Evolutionary conservation across 2,113 vertebrate species (phyloP), one percentile per base, ranked within the genome.

Genomic region (Strix aluco): DNA sequence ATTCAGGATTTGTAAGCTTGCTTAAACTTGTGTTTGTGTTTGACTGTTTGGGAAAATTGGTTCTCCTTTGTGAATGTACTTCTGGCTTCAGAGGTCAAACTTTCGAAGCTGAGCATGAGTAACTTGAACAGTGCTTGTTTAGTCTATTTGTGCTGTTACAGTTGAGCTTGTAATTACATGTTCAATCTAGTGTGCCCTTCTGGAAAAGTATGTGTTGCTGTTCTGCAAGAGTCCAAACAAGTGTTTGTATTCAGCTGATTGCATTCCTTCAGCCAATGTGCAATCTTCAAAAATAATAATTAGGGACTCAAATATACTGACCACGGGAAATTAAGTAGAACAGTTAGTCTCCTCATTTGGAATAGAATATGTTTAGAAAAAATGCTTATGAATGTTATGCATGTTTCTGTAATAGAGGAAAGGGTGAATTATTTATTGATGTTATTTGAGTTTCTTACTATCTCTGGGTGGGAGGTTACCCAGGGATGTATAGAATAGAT

Each of bases 1-100:
- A 54, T 81, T 81, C 40, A 38, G 51, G 38, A 67, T 78, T 96
- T 80, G 32, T 66, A 66, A 86, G 42, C 75, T 77, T 86, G 90
- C 85, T 90, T 90, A 52, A 88, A 83, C 75, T 72, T 88, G 74
- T 13, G 8, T 74, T 88, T 86, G n/a, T 91, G 38, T 94, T 96
- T 86, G 40, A 40, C 55, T 90, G 42, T 69, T 79, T 54, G 57
- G 63, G 62, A 89, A 91, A 92, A 59, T 62, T 79, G 21, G 13
- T 91, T 89, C 21, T 36, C 38, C 57, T 83, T 80, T 15, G 14
- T 86, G 77, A 83, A 84, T 78, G 15, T 88, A 58, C 13, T 92
- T 86, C 59, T 95, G 77, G 65, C 92, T 95, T 95, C 63, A 84
- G 86, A 72, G 80, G 72, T 95, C 94, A 71, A 55, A 71, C 65